Base-by-base conservation (phyloP, 1,140 invertebrate genomes). In the Lasaia peninsularis region DNA sequence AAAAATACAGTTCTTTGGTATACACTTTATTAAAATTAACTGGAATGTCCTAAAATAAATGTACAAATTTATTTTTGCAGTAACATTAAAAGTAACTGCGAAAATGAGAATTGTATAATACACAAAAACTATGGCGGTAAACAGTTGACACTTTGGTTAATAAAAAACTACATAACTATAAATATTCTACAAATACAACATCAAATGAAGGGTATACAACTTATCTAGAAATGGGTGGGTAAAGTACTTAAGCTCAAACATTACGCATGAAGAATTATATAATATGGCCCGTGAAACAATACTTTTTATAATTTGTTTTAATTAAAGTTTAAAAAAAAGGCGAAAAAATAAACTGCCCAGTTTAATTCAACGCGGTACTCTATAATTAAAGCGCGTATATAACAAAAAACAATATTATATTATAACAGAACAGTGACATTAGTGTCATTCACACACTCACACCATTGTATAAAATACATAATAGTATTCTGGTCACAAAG, bases 1-100 rank as follows among this genome's bases (percentile, higher is more conserved):
- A 34, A 61, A 56, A 70, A 78, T 51, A 75, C 67, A 66, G 65
- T 57, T 67, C 63, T 75, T 75, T 78, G 77, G 78, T 81, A 82
- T 73, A 85, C 72, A 80, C 65, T 75, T 78, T 77, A 76, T 48
- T 21, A 21, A 48, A 48, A 78, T 85, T 58, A 60, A 67, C 60
- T 85, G 81, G 81, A 85, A 85, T 85, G 81, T 85, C 71, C 67
- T 76, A 72, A 78, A 74, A 77, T 73, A 67, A 71, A 73, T 67
- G 54, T 75, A 79, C 67, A 77, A 73, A 71, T 69, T 67, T 70
- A 32, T 28, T 5, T 63, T 67, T 54, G 51, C 44, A 57, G 40
- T 64, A 67, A 62, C 64, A 48, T 52, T 61, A 51, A 50, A 61
- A 62, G 53, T 54, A 55, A 51, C 60, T 52, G 44, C 37, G 37